Conservation (phyloP, 2,888 invertebrate species). For the Netelia fuscicornis region DNA sequence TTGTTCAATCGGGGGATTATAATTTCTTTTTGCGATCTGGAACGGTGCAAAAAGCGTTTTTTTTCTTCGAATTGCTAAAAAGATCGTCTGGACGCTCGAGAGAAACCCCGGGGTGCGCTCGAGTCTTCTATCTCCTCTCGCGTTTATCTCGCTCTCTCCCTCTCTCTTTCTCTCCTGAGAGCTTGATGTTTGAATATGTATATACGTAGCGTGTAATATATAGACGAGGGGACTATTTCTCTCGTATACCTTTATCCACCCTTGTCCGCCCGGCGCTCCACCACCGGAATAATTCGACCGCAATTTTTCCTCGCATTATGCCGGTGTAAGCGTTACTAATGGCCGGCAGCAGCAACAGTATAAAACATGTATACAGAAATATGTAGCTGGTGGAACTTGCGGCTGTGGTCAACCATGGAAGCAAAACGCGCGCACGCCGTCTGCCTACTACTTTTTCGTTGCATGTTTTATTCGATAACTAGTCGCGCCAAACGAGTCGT, state of each 20-base stretch:
- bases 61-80: no score
- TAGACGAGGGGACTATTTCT: constrained; percentile 36
- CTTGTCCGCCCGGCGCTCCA: constrained; percentile 64
- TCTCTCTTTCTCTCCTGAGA: no score
- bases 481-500: background rate
- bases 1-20: no score
- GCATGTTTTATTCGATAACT: constrained; percentile 9
- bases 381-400: constrained; percentile 17
- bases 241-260: constrained; percentile 72
- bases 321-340: constrained; percentile 81
- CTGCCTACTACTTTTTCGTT: constrained; percentile 11
- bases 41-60: no score
- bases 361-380: constrained; percentile 1
- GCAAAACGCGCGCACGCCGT: constrained; percentile 26
- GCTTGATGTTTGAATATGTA: background rate
- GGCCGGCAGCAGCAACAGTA: constrained; percentile 61
- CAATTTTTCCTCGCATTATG: constrained; percentile 81
- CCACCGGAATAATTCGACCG: constrained; percentile 78
- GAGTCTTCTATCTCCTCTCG: constrained; percentile 29
- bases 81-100: background rate
- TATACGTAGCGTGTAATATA: background rate
- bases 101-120: constrained; percentile 49
- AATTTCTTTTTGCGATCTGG: no score
- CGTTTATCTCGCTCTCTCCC: background rate
- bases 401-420: constrained; percentile 33